Evolutionary conservation across 2,113 vertebrate species (phyloP).

Genomic region (Oryzias javanicus): DNA sequence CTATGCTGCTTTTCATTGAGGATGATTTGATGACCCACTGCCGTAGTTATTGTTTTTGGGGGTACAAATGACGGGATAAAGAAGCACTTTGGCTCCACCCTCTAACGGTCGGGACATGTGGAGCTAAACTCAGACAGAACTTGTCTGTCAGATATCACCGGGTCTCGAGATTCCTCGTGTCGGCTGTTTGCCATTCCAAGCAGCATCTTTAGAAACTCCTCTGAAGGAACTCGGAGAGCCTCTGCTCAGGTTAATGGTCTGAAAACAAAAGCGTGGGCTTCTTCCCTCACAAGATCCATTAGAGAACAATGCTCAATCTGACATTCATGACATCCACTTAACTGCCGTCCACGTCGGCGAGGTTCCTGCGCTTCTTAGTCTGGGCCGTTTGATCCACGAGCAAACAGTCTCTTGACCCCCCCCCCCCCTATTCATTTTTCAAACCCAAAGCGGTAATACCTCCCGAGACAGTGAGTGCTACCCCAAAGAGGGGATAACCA

Average conservation of each 20-base stretch:
- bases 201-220: slow-evolving; percentile 33
- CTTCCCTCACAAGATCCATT: slow-evolving; percentile 52
- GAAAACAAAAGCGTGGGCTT: slow-evolving; percentile 39
- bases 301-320: slow-evolving; percentile 55
- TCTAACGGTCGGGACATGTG: too few relatives aligned
- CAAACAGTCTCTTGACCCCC: slow-evolving; percentile 46
- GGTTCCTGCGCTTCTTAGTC: slow-evolving; percentile 49
- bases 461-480: slow-evolving; percentile 63
- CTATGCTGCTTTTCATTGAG: too few relatives aligned
- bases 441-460: slow-evolving; percentile 67
- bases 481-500: slow-evolving; percentile 49
- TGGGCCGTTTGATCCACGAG: slow-evolving; percentile 56
- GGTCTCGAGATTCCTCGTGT: not conserved
- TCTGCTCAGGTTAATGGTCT: slow-evolving; percentile 51
- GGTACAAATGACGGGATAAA: too few relatives aligned
- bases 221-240: slow-evolving; percentile 34
- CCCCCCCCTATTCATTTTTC: slow-evolving; percentile 55
- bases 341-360: slow-evolving; percentile 16
- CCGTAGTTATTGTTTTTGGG: too few relatives aligned
- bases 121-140: too few relatives aligned
- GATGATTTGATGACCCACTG: too few relatives aligned
- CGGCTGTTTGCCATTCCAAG: not conserved
- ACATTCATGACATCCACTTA: slow-evolving; percentile 64
- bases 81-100: too few relatives aligned
- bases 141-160: too few relatives aligned